A percentile compares a stretch with the other conserved stretches of the same genome.
phyloP scores from a whole-genome alignment of 2,888 invertebrate species.

The Drosophila birchii region DNA sequence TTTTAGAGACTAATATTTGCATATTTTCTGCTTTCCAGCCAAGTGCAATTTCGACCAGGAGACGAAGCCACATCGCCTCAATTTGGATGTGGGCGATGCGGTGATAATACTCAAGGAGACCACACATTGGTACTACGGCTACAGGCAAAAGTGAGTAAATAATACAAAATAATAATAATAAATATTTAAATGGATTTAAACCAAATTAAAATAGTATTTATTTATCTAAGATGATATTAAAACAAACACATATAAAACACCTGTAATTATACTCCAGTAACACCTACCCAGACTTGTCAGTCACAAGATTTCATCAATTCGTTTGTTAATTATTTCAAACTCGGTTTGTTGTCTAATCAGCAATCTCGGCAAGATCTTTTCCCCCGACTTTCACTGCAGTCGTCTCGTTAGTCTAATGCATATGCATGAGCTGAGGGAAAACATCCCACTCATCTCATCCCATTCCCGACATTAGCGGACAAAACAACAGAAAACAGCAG shows the following conservation, averaged over 20 bases:
- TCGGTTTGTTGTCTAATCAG: constrained; percentile 42
- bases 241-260: neutral
- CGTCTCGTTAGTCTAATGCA: constrained; percentile 42
- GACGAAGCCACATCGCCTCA: constrained; percentile 83
- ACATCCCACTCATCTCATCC: constrained; percentile 13
- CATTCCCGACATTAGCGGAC: constrained; percentile 18
- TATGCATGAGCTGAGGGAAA: constrained; percentile 43
- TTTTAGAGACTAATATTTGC: constrained; percentile 9
- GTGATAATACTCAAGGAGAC: constrained; percentile 84
- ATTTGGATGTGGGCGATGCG: constrained; percentile 84
- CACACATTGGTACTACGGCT: constrained; percentile 85
- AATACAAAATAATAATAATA: too few species aligned
- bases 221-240: neutral
- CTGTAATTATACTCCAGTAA: neutral
- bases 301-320: constrained; percentile 11
- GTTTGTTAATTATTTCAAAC: constrained; percentile 10
- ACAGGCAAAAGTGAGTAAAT: constrained; percentile 83
- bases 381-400: constrained; percentile 40
- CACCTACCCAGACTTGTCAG: neutral
- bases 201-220: neutral
- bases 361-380: constrained; percentile 49
- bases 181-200: neutral
- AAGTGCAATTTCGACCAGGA: constrained; percentile 85
- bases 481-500: constrained; percentile 15
- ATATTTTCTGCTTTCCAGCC: constrained; percentile 68